phyloP scores from a whole-genome alignment of 2,113 vertebrate genomes.

The Hippolais icterina region DNA sequence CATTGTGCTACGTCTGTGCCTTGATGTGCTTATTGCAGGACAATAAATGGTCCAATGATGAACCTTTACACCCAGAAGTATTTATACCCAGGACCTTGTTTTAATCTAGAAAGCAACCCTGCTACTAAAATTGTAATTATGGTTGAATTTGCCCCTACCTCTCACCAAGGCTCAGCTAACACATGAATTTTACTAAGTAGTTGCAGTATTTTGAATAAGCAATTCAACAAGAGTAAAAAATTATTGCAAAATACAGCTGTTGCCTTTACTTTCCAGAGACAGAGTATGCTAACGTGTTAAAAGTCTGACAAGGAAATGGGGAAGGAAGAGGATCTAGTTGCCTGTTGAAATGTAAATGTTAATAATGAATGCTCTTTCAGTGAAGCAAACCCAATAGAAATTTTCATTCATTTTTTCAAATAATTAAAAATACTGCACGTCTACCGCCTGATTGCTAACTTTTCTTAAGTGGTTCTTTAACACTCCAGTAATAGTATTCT shows the following conservation, averaged over 20 bases:
- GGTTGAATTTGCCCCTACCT: background rate
- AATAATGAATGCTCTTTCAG: background rate
- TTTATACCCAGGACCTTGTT: background rate
- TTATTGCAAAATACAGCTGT: slow-evolving; percentile 1
- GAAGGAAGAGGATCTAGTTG: background rate
- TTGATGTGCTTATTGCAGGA: background rate
- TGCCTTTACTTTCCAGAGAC: background rate
- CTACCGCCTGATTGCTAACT: background rate
- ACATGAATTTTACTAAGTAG: background rate
- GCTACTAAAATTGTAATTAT: background rate
- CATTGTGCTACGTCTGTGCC: background rate
- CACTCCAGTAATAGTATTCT: background rate
- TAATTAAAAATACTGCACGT: background rate
- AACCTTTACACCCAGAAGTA: background rate
- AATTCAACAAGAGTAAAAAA: background rate
- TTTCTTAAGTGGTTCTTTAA: background rate
- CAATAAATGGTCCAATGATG: no score
- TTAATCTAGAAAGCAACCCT: background rate
- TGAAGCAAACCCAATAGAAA: background rate
- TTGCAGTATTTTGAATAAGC: background rate
- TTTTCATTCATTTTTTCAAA: background rate
- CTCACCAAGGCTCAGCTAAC: background rate
- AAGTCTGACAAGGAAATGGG: background rate
- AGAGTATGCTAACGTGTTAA: slow-evolving; percentile 20
- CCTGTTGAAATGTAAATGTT: background rate